Evolutionary conservation across 2,888 invertebrate species (phyloP).

Genomic region (Timema cristinae): DNA sequence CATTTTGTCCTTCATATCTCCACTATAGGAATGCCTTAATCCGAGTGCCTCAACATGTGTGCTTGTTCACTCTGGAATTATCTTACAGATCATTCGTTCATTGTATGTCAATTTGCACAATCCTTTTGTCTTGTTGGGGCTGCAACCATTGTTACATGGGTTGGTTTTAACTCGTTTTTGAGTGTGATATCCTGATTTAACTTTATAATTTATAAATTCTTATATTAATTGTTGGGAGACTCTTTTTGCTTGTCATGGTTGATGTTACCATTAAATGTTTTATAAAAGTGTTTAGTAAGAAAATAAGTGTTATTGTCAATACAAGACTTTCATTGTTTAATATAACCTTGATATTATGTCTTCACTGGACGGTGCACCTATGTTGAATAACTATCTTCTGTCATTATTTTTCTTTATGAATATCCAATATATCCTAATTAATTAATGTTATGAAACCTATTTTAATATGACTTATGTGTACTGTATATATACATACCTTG

Average conservation of each 20-base stretch:
- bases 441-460: too few relatives aligned
- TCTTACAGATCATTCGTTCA: constrained; percentile 23
- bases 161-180: too few relatives aligned
- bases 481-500: too few relatives aligned
- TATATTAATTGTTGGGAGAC: constrained; percentile 27
- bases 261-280: constrained; percentile 11
- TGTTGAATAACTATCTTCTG: not conserved
- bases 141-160: constrained; percentile 14
- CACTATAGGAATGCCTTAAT: constrained; percentile 33
- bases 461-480: too few relatives aligned
- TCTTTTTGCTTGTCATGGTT: constrained; percentile 21
- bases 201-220: constrained; percentile 10
- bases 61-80: constrained; percentile 30
- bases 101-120: constrained; percentile 23
- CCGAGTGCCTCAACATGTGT: constrained; percentile 31
- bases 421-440: too few relatives aligned
- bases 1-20: constrained; percentile 29
- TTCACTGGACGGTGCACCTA: not conserved
- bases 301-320: not conserved
- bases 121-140: constrained; percentile 26
- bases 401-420: too few relatives aligned
- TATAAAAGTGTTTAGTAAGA: not conserved
- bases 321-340: too few relatives aligned
- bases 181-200: constrained; percentile 16
- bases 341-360: too few relatives aligned